Evolutionary conservation across 2,113 vertebrate genomes (phyloP).

Genomic region (Athene noctua): DNA sequence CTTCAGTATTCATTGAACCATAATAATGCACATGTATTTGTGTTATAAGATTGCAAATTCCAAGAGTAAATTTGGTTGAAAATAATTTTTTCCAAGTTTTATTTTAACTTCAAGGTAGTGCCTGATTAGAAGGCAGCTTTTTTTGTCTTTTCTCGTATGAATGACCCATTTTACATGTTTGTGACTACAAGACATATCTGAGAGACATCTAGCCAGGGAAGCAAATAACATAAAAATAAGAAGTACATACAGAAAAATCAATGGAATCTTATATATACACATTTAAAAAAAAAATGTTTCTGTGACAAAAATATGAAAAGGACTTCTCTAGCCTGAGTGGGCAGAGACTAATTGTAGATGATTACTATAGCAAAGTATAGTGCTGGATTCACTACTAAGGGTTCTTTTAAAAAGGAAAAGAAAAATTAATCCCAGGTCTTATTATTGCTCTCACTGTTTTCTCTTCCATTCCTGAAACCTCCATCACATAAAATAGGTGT

Average conservation of each 20-base stretch:
- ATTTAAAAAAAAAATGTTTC: neutral
- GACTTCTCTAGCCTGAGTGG: neutral
- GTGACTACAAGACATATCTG: neutral
- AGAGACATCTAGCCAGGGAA: neutral
- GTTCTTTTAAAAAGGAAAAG: neutral
- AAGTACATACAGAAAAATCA: neutral
- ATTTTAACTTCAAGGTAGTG: neutral
- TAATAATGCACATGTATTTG: neutral
- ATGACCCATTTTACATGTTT: neutral
- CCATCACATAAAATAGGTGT: neutral
- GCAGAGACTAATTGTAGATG: neutral
- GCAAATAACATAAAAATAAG: neutral
- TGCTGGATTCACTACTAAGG: neutral
- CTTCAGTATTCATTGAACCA: neutral
- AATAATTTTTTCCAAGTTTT: neutral
- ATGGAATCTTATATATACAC: neutral
- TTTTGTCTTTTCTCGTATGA: neutral
- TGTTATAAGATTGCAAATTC: neutral
- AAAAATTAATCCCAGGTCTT: neutral
- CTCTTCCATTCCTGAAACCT: neutral
- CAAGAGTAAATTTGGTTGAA: neutral
- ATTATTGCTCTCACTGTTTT: neutral
- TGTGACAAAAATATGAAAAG: neutral
- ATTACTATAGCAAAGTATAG: neutral
- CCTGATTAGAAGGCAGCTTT: neutral